A percentile compares a stretch with the other conserved stretches of the same genome.
Conservation (phyloP, 37 sponge, comb jelly and placozoan species). For the Aphrocallistes beatrix region DNA sequence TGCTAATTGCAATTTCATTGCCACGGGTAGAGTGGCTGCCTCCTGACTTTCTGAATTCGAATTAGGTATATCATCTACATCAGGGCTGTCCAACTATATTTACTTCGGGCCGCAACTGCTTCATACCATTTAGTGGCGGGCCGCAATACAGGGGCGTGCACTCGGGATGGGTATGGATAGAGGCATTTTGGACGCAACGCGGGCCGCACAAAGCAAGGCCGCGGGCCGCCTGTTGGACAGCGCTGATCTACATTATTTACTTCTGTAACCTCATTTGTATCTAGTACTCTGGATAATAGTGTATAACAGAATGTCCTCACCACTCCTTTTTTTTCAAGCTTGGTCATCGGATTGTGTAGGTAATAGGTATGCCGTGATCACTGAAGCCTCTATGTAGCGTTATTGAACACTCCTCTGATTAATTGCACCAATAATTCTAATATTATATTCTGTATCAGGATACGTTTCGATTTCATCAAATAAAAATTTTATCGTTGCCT, state of each 20-base stretch:
- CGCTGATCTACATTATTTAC: constrained; percentile 14
- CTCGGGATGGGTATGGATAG: too few species aligned
- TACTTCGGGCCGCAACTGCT: too few species aligned
- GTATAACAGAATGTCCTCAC: neutral
- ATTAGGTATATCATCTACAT: constrained; percentile 17
- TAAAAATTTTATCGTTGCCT: constrained; percentile 12
- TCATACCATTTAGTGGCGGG: too few species aligned
- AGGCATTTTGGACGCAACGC: too few species aligned
- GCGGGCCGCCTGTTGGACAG: too few species aligned
- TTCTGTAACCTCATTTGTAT: neutral
- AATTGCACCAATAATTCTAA: constrained; percentile 11
- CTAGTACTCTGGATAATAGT: constrained; percentile 5
- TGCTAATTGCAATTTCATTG: constrained; percentile 20
- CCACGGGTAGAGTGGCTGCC: neutral
- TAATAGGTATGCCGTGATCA: neutral
- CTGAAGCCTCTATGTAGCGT: constrained; percentile 16
- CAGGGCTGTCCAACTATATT: too few species aligned
- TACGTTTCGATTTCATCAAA: neutral
- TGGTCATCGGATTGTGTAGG: constrained; percentile 17
- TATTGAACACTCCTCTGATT: constrained; percentile 19
- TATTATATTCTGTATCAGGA: constrained; percentile 10
- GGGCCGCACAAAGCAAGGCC: too few species aligned
- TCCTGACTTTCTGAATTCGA: constrained; percentile 14
- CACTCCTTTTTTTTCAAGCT: neutral
- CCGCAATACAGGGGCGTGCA: too few species aligned